Evolutionary conservation across 2,797 vertebrate species (phyloP), one percentile per base, ranked within the genome.

Genomic region (Limnodromus scolopaceus): DNA sequence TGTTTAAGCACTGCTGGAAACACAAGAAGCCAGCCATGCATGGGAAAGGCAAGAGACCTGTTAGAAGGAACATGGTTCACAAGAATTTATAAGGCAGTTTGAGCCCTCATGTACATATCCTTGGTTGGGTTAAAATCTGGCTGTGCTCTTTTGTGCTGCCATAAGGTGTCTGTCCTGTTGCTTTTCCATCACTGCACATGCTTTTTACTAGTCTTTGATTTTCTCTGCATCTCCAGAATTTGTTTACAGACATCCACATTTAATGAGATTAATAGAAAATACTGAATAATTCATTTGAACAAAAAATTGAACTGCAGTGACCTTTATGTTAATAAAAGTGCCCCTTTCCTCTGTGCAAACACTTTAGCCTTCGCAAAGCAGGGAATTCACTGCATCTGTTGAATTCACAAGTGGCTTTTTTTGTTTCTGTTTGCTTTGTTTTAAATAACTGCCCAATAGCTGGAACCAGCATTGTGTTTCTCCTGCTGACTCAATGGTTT

Each of bases 401-500:
- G 89, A 76, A 83, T 94, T 97, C 92, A 89, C 78, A 96, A 95
- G 91, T 91, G 93, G 41, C 30, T 32, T 79, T 84, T 39, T 81
- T 87, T 88, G 46, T 88, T 96, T 74, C 76, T 94, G 60, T 92
- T 96, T 96, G 92, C 91, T 96, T 95, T 84, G 95, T 92, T 95
- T 94, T 93, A 92, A 95, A 94, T 84, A 96, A 87, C 95, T 94
- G 96, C 89, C 82, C 93, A 91, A 93, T 96, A 82, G 96, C 95
- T 87, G 90, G 94, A 96, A 93, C 90, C 23, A 15, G 54, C 85
- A 92, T 95, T 95, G 89, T 94, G 76, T 69, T 77, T 46, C 93
- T 96, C 89, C 87, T 91, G 96, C 94, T 97, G 97, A 97, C 92
- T 97, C 96, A 92, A 49, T 38, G 69, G 54, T 96, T 94, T 96